These are phyloP conservation scores for Phalacrocorax brasilianus DNA, from an alignment of 2,113 vertebrate genomes.

Conservation along the genomic window DNA sequence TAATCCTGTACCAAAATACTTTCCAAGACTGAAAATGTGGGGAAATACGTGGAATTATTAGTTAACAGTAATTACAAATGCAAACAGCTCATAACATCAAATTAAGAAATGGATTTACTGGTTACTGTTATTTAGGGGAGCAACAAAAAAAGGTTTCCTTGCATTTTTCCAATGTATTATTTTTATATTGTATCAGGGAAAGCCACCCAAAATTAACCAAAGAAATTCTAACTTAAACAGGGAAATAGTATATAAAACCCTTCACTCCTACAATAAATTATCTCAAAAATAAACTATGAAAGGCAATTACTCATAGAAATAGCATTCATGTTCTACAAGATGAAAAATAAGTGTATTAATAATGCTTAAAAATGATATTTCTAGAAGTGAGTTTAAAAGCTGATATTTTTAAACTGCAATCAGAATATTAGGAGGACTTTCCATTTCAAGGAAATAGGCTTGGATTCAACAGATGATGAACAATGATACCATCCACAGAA, in stretches of 20 bases:
- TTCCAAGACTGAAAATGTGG: neutral
- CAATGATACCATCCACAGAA: neutral
- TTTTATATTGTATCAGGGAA: neutral
- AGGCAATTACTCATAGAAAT: neutral
- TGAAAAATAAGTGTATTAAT: neutral
- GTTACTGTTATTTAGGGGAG: neutral
- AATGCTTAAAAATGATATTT: neutral
- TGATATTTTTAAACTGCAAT: neutral
- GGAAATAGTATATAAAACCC: neutral
- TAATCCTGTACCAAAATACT: neutral
- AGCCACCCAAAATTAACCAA: neutral
- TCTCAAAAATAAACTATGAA: neutral
- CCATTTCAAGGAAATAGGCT: neutral
- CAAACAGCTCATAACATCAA: neutral
- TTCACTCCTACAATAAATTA: neutral
- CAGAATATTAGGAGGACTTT: neutral
- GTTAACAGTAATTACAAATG: neutral
- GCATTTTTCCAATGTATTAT: fast-evolving
- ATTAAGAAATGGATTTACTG: neutral
- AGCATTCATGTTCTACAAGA: neutral
- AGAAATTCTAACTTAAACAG: neutral
- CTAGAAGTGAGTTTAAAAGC: neutral
- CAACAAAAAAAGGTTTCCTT: neutral
- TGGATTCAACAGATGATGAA: neutral
- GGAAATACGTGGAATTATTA: neutral